Conservation (phyloP, 2,797 vertebrate species). For the Cossypha dichroa region DNA sequence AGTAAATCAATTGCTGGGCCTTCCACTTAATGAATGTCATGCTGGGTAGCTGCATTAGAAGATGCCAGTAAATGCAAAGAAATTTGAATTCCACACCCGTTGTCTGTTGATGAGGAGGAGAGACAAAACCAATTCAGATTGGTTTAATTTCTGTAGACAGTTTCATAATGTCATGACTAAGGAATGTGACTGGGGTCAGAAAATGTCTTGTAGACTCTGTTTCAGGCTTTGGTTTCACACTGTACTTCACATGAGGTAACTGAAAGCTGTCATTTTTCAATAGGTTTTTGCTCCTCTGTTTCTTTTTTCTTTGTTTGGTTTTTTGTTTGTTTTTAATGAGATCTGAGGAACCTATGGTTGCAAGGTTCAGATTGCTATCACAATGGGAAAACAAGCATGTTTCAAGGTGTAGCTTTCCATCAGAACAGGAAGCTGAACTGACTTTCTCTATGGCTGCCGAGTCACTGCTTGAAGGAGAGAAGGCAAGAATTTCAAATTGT, state of each 20-base stretch:
- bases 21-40: background rate
- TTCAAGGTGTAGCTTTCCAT: background rate
- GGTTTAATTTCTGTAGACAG: background rate
- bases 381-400: background rate
- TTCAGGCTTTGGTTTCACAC: background rate
- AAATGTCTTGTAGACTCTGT: background rate
- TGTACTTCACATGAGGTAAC: background rate
- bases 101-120: background rate
- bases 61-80: background rate
- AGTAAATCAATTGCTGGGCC: background rate
- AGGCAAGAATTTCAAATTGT: background rate
- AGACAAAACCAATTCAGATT: background rate
- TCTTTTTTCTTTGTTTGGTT: background rate
- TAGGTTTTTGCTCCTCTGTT: background rate
- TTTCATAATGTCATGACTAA: background rate
- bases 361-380: background rate
- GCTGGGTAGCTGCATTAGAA: background rate
- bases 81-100: conserved; percentile 23
- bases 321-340: background rate
- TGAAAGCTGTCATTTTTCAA: background rate
- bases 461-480: background rate
- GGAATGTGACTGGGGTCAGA: background rate
- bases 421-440: background rate
- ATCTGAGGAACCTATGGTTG: background rate
- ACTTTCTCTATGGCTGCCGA: background rate